These are phyloP conservation scores for Hymenopus coronatus DNA, from an alignment of 2,888 invertebrate genomes.

Conservation along the genomic window DNA sequence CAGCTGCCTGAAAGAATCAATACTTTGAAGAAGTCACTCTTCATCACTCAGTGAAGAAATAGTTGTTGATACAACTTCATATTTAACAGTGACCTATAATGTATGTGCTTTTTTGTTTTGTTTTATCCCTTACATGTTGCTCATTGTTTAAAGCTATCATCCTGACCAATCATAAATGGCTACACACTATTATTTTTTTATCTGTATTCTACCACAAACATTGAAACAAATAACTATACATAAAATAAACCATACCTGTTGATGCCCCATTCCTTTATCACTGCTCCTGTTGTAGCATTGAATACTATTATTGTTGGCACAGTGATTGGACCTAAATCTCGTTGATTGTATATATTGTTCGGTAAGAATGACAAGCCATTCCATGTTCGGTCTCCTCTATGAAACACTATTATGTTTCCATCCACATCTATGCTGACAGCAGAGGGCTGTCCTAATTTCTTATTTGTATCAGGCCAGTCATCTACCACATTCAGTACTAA, in stretches of 20 bases:
- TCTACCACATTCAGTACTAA: constrained; percentile 55
- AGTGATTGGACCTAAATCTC: constrained; percentile 58
- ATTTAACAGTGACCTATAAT: too few species aligned
- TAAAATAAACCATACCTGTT: constrained; percentile 56
- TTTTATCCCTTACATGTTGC: too few species aligned
- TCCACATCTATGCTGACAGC: constrained; percentile 72
- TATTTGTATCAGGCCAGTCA: constrained; percentile 55
- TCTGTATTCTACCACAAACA: too few species aligned
- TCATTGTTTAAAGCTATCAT: too few species aligned
- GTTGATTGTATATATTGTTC: constrained; percentile 56
- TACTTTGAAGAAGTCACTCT: too few species aligned
- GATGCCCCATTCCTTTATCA: constrained; percentile 66
- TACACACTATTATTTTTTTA: too few species aligned
- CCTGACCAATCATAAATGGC: too few species aligned
- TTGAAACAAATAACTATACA: neutral
- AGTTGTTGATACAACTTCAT: too few species aligned
- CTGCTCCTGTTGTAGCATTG: constrained; percentile 57
- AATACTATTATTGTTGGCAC: constrained; percentile 64
- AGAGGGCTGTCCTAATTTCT: constrained; percentile 71
- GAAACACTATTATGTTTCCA: constrained; percentile 78
- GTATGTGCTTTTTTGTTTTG: too few species aligned
- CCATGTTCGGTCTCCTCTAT: constrained; percentile 71
- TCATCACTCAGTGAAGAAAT: too few species aligned
- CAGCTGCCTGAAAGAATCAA: too few species aligned
- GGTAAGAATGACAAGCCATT: constrained; percentile 56